Conservation (phyloP, 2,888 invertebrate species). For the Callosobruchus maculatus region DNA sequence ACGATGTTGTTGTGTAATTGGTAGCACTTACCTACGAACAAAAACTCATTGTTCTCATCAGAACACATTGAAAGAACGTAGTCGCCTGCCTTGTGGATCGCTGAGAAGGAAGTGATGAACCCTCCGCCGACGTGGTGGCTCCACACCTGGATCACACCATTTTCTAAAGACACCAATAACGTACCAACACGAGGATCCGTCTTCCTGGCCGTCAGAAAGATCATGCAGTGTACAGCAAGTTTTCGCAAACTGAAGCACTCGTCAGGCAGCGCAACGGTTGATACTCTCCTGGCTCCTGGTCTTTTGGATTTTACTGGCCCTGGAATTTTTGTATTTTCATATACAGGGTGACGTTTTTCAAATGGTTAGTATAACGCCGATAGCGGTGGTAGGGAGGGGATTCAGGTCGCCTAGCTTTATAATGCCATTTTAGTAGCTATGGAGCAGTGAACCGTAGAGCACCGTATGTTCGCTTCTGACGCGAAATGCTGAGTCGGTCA, state of each 20-base stretch:
- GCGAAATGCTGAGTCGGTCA: too few species aligned
- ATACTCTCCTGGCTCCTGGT: constrained; percentile 42
- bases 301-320: not conserved
- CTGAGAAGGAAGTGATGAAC: constrained; percentile 65
- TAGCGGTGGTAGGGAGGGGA: too few species aligned
- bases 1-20: too few species aligned
- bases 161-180: constrained; percentile 68
- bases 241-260: constrained; percentile 48
- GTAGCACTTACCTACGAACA: constrained; percentile 63
- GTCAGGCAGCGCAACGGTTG: constrained; percentile 48
- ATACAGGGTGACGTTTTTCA: too few species aligned
- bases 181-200: constrained; percentile 57
- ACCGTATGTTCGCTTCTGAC: too few species aligned
- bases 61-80: constrained; percentile 68
- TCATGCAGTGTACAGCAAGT: constrained; percentile 62
- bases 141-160: constrained; percentile 76
- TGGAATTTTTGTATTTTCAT: too few species aligned
- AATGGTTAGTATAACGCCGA: too few species aligned
- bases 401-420: too few species aligned
- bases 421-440: too few species aligned
- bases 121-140: constrained; percentile 75
- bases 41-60: constrained; percentile 65
- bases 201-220: constrained; percentile 62
- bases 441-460: too few species aligned
- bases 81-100: constrained; percentile 64